Conservation (phyloP, 2,888 invertebrate genomes). For the Ctenicera cuprea region DNA sequence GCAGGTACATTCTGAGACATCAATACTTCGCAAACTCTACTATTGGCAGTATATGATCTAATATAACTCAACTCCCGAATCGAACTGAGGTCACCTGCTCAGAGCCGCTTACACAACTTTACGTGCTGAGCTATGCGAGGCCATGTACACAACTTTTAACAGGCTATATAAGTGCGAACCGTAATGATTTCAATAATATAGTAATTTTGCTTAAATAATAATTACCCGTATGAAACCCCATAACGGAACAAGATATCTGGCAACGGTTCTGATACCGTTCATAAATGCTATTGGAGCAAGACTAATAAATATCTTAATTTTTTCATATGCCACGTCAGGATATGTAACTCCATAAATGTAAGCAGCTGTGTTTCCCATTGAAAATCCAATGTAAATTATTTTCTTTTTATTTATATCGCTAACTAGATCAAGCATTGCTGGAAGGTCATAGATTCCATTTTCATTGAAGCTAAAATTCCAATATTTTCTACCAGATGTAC, state of each 20-base stretch:
- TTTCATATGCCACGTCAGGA: slow-evolving; percentile 79
- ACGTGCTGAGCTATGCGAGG: no score
- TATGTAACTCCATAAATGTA: slow-evolving; percentile 80
- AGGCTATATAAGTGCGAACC: no score
- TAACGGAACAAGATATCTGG: neutral
- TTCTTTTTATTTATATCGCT: slow-evolving; percentile 52
- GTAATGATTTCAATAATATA: no score
- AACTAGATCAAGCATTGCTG: slow-evolving; percentile 52
- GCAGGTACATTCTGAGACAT: no score
- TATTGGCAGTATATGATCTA: no score
- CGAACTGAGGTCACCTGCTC: no score
- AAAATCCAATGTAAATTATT: slow-evolving; percentile 86
- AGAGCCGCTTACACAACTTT: no score
- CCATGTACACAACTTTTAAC: no score
- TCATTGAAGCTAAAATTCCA: slow-evolving; percentile 55
- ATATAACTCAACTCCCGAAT: no score
- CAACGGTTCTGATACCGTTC: slow-evolving; percentile 2
- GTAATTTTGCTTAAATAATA: no score
- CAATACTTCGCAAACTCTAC: no score
- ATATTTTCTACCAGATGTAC: neutral
- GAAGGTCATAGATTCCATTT: slow-evolving; percentile 54
- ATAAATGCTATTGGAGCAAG: slow-evolving; percentile 79
- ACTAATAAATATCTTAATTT: slow-evolving; percentile 77
- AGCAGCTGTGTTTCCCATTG: slow-evolving; percentile 86
- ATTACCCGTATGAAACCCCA: slow-evolving; percentile 1